Evolutionary conservation across 2,888 invertebrate species (phyloP), one percentile per base, ranked within the genome.

Genomic region (Rhogogaster chlorosoma): DNA sequence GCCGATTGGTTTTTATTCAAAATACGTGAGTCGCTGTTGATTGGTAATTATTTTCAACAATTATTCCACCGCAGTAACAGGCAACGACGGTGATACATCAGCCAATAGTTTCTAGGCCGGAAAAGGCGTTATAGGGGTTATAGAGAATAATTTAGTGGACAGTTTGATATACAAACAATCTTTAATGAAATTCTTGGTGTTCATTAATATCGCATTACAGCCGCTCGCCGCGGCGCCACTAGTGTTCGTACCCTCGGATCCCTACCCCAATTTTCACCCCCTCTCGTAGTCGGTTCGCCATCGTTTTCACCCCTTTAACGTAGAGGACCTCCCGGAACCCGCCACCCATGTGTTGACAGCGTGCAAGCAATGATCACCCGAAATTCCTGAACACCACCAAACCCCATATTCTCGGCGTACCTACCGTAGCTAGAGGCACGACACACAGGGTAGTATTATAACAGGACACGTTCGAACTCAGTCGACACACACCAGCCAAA

Each of bases 111-210:
- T 91, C 89, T 89, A 90, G 88, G 89, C 91, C 89, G 87, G 89
- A 87, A 89, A 92, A 91, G 92, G 91, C 91, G 91, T 90, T 90
- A 90, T 87, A 89, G 90, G 92, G 91, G 92, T 91, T 92, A 91
- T 90, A 90, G 92, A 91, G 92, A 93, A 94, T 94, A 95, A 95
- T 95, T 95, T 95, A 95, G 94, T 94, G 94, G 95, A 94, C 94
- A 94, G 94, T 94, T 94, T 94, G 94, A 95, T 95, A 95, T 94
- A 95, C 94, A 95, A 95, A 95, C 94, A 94, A 94, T 94, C 94
- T 94, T 94, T 94, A 95, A 95, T 95, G 95, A 95, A 95, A 95
- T 95, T 95, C 95, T 95, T 95, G 95, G 94, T 95, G 95, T 95
- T 95, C 95, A 95, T 95, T 95, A 95, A 95, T 95, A 95, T 95